phyloP scores from a whole-genome alignment of 2,888 invertebrate genomes.

The Eupithecia tripunctaria region DNA sequence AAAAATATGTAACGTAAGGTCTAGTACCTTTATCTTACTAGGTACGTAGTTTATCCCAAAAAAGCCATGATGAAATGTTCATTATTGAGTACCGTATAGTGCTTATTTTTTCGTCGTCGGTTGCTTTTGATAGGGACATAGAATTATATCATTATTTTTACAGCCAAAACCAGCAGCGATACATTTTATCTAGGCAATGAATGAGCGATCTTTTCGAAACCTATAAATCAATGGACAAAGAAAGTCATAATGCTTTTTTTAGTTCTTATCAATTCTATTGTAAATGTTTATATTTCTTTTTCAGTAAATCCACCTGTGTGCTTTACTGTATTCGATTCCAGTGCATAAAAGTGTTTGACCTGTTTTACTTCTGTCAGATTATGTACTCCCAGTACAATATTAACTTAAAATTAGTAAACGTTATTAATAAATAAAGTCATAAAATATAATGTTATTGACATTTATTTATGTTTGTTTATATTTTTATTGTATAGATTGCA shows the following conservation, averaged over 20 bases:
- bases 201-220: not conserved
- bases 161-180: not conserved
- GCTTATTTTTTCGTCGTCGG: not conserved
- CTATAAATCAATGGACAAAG: slow-evolving; percentile 2
- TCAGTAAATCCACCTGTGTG: not conserved
- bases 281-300: slow-evolving; percentile 5
- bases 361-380: slow-evolving; percentile 19
- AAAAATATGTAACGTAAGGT: not conserved
- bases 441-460: slow-evolving; percentile 26
- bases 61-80: not conserved
- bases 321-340: slow-evolving; percentile 18
- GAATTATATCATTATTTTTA: not conserved
- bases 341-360: slow-evolving; percentile 11
- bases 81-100: not conserved
- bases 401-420: slow-evolving; percentile 33
- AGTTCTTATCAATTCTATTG: slow-evolving; percentile 19
- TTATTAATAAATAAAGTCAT: slow-evolving; percentile 26
- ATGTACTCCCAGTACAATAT: slow-evolving; percentile 37
- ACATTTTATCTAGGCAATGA: not conserved
- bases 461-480: slow-evolving; percentile 25
- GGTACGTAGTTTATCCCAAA: not conserved
- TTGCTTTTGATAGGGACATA: not conserved
- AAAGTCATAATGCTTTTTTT: not conserved
- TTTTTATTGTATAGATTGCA: slow-evolving; percentile 26
- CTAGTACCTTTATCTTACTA: no score